Base-by-base conservation (phyloP, 2,888 invertebrate genomes). In the Melikaiella ostensackeni region DNA sequence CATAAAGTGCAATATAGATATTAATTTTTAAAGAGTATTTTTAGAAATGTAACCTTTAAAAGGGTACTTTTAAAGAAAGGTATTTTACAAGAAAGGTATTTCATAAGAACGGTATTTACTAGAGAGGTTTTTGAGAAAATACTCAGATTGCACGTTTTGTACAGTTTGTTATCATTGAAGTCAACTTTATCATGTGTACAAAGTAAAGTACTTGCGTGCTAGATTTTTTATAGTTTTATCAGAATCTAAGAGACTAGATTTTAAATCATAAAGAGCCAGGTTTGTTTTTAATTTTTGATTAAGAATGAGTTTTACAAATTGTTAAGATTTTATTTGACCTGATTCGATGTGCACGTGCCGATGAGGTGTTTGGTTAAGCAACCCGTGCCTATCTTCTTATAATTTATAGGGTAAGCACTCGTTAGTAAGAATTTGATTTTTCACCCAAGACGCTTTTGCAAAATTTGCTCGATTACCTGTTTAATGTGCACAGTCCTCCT, bases 361-460 rank as follows among this genome's bases (percentile, higher is more conserved):
- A 77, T 80, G 80, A 84, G 81, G 83, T 87, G 85, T 88, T 89
- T 88, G 88, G 89, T 90, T 89, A 87, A 87, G 86, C 86, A 80
- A 86, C 86, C 84, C 86, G 86, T 84, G 83, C 84, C 84, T 88
- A 84, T 86, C 89, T 86, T 85, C 88, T 89, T 89, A 88, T 89
- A 82, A 87, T 88, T 87, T 88, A 87, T 90, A 88, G 90, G 90
- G 90, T 90, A 90, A 90, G 90, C 90, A 89, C 87, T 86, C 81
- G 87, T 86, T 86, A 81, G 84, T 89, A 86, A 83, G 84, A 84
- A 85, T 77, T 85, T 83, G 83, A 81, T 86, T 84, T 76, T 81
- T 75, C 50, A 75, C 79, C 75, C 62, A 57, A 30, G 57, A 75
- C 57, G 80, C 78, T 91, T 84, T 83, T 81, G 77, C 84, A 83